Evolutionary conservation across 2,888 invertebrate genomes (phyloP).

Genomic region (Stratiomys singularior): DNA sequence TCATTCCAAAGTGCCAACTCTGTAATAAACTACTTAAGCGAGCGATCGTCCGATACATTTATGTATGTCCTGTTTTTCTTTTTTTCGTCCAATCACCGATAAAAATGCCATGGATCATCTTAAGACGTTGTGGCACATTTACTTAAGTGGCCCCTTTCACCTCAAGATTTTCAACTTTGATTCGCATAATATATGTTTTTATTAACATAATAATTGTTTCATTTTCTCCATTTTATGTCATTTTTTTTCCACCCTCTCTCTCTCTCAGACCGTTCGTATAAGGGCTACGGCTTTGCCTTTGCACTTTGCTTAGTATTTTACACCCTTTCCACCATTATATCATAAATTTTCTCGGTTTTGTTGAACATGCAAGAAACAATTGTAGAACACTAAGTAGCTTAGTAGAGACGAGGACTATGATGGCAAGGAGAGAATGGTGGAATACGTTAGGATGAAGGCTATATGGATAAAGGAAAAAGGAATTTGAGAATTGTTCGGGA

Average conservation of each 20-base stretch:
- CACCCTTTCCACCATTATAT: neutral
- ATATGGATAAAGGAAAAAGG: too few species aligned
- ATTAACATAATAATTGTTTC: conserved; percentile 36
- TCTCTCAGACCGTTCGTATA: neutral
- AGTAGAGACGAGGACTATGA: neutral
- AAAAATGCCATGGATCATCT: conserved; percentile 33
- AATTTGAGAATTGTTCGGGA: too few species aligned
- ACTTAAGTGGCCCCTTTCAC: conserved; percentile 26
- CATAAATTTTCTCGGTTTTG: conserved; percentile 39
- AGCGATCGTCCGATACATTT: neutral
- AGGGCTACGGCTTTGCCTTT: too few species aligned
- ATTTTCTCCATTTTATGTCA: neutral
- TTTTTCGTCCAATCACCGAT: conserved; percentile 5
- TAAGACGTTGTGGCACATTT: neutral
- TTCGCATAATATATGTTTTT: conserved; percentile 32
- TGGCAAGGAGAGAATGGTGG: neutral
- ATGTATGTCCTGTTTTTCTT: neutral
- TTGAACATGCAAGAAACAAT: conserved; percentile 33
- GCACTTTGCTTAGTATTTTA: too few species aligned
- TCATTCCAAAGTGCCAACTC: neutral
- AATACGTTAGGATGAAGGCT: too few species aligned
- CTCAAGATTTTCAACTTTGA: neutral
- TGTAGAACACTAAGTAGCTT: conserved; percentile 7
- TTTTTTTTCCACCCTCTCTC: neutral
- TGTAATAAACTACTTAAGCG: neutral